These are phyloP conservation scores for Dissostichus mawsoni DNA, from an alignment of 2,113 vertebrate genomes.

Conservation along the genomic window DNA sequence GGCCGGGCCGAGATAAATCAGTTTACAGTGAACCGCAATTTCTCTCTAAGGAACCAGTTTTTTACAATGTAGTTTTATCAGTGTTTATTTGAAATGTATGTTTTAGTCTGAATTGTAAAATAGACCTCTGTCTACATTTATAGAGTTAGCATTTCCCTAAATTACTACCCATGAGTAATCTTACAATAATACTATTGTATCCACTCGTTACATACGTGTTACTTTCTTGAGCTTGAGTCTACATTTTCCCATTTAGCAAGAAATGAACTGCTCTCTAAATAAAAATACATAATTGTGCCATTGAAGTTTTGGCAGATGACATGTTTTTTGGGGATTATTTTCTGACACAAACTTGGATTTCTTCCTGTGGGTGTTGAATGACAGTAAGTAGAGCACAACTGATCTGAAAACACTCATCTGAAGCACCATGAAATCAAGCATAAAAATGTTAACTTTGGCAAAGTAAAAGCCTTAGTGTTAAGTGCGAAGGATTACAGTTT, in stretches of 20 bases:
- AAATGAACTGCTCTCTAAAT: not conserved
- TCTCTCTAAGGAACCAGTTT: not conserved
- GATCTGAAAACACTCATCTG: constrained; percentile 50
- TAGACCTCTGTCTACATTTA: not conserved
- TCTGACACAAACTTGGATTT: constrained; percentile 2
- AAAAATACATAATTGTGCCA: not conserved
- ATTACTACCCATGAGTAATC: not conserved
- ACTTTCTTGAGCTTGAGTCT: not conserved
- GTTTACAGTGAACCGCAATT: not conserved
- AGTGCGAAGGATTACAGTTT: constrained; percentile 21
- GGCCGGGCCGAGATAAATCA: not conserved
- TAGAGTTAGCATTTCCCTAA: not conserved
- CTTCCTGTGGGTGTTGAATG: constrained; percentile 24
- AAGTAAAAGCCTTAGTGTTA: constrained; percentile 21
- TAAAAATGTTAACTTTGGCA: constrained; percentile 7
- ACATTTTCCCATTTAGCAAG: not conserved
- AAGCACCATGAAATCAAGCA: constrained; percentile 36
- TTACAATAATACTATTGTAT: not conserved
- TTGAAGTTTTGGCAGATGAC: constrained; percentile 35
- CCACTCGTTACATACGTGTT: not conserved
- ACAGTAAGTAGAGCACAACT: constrained; percentile 53
- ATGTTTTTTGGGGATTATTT: constrained; percentile 36
- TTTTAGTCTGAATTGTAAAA: not conserved
- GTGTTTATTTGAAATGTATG: not conserved
- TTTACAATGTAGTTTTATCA: not conserved